A percentile compares a stretch with the other conserved stretches of the same genome.
These are phyloP conservation scores for Colistium nudipinnis DNA, from an alignment of 2,113 vertebrate genomes.

Conservation along the genomic window DNA sequence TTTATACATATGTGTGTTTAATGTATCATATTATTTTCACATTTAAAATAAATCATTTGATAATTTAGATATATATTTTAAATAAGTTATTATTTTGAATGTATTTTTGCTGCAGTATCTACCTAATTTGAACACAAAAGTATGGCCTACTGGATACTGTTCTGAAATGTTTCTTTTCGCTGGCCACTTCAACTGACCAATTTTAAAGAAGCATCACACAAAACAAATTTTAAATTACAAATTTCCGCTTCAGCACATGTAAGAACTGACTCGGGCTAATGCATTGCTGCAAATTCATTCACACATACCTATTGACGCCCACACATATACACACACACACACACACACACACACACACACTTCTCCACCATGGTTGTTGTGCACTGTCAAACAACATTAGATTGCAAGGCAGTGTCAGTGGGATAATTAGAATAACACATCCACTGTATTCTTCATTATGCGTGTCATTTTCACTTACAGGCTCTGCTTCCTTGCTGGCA, in stretches of 20 bases:
- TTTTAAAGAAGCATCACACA: conserved; percentile 44
- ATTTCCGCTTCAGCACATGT: conserved; percentile 27
- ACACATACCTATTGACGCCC: not conserved
- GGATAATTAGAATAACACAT: conserved; percentile 77
- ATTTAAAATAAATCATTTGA: too few species aligned
- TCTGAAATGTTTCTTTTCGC: not conserved
- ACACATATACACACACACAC: not conserved
- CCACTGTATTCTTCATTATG: conserved; percentile 75
- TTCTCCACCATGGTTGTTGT: conserved; percentile 50
- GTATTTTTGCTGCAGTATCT: too few species aligned
- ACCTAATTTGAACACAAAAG: not conserved
- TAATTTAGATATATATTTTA: too few species aligned
- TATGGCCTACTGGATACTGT: not conserved
- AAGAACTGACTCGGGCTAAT: conserved; percentile 26
- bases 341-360: conserved; percentile 17
- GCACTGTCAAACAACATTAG: conserved; percentile 76
- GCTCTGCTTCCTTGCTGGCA: conserved; percentile 40
- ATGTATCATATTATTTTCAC: too few species aligned
- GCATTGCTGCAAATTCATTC: conserved; percentile 15
- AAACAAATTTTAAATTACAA: conserved; percentile 19
- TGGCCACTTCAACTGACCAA: conserved; percentile 18
- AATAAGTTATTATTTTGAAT: too few species aligned
- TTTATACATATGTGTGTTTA: too few species aligned
- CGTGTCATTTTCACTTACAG: conserved; percentile 74
- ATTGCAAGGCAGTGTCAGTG: conserved; percentile 42